Conservation (phyloP, 2,113 vertebrate genomes). For the Syrrhaptes paradoxus region DNA sequence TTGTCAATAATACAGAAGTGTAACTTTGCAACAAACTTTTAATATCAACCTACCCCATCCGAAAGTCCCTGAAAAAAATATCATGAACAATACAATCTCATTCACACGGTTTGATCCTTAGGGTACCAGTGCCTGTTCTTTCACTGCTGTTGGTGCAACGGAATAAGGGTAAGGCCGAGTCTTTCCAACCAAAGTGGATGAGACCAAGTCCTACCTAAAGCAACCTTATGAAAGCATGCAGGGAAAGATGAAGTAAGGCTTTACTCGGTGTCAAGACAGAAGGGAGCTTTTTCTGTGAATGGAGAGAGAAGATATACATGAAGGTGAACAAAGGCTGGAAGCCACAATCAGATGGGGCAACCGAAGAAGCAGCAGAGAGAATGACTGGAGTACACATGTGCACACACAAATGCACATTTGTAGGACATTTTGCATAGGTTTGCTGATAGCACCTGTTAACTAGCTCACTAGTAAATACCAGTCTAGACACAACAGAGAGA, state of each 20-base stretch:
- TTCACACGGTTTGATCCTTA: background rate
- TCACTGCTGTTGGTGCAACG: background rate
- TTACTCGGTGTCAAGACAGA: background rate
- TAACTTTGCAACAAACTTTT: background rate
- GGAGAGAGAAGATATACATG: background rate
- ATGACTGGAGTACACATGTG: accelerated
- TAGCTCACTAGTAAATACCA: background rate
- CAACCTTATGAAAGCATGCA: background rate
- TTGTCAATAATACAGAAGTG: background rate
- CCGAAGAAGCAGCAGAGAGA: background rate
- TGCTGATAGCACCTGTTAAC: background rate
- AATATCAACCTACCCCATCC: background rate
- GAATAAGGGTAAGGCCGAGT: background rate
- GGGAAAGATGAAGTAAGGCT: background rate
- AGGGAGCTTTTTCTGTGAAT: background rate
- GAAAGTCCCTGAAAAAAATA: background rate
- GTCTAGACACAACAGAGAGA: background rate
- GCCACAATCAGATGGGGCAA: background rate
- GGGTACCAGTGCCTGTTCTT: background rate
- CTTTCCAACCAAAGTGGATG: background rate
- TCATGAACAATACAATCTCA: background rate
- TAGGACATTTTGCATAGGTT: background rate
- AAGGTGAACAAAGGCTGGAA: accelerated
- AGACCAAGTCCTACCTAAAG: background rate
- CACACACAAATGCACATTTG: background rate